Base-by-base conservation (phyloP, 2,113 vertebrate genomes). In the Ramphastos sulfuratus region DNA sequence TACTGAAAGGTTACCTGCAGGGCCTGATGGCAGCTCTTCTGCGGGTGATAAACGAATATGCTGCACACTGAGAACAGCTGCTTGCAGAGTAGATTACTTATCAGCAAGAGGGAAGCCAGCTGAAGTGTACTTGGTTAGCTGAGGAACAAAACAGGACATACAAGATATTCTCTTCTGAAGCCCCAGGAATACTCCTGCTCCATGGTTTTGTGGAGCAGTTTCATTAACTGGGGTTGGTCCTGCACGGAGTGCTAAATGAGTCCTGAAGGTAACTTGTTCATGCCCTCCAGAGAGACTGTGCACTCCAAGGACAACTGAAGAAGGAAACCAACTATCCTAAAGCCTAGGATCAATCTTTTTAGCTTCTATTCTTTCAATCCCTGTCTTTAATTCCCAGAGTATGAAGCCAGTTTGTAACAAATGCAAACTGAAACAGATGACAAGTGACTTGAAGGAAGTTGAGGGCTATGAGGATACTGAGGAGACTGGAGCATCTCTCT, bases 1-100 rank as follows among this genome's bases (percentile, higher is more conserved):
- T 89, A 70, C 64, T 64, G 52, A 79, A 80, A 82, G 50, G 81
- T 66, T 86, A 73, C 84, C 81, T 92, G 82, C 66, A 63, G 84
- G 81, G 66, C 28, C 63, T 24, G 70, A 35, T 87, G 84, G 74
- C 75, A 91, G 64, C 56, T 87, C 67, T 86, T 61, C 19, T 46
- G 50, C 81, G 54, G 48, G 37, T 83, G 54, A 83, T 83, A 66
- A 90, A 86, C 81, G 77, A 84, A 70, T 72, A 35, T 7, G 17
- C 50, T 73, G 72, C 69, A 54, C 1, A 0, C 44, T 82, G 12
- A 74, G 42, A 64, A 25, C 33, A 70, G 60, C 75, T 80, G 56
- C 37, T 56, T 88, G 76, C 33, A 44, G 82, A 70, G 25, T 39
- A 54, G 59, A 93, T 46, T 24, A 4, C 42, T 87, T 25, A 69